Conservation (phyloP, 2,113 vertebrate genomes). For the Seriola rivoliana region DNA sequence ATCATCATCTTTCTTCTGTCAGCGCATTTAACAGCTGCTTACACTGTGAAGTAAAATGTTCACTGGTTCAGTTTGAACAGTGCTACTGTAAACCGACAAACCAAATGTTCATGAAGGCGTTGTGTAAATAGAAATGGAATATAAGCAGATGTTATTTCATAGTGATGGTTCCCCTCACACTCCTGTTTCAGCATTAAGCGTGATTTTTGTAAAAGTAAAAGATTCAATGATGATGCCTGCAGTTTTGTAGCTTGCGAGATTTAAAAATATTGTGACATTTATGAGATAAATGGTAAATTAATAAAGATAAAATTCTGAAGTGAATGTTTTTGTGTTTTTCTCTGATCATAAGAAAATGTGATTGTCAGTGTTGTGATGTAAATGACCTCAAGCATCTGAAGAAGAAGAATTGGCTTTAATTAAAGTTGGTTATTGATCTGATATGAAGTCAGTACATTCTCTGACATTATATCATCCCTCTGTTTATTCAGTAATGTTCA, state of each 20-base stretch:
- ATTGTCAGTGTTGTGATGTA: not conserved
- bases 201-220: constrained; percentile 52
- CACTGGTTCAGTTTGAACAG: constrained; percentile 23
- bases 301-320: constrained; percentile 39
- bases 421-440: not conserved
- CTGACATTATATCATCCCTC: too few relatives aligned
- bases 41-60: constrained; percentile 22
- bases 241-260: constrained; percentile 43
- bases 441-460: too few relatives aligned
- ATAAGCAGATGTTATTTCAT: constrained; percentile 13
- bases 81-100: constrained; percentile 28
- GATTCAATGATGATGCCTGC: constrained; percentile 29
- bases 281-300: constrained; percentile 44
- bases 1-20: not conserved
- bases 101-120: not conserved
- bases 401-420: not conserved
- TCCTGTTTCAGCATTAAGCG: constrained; percentile 30
- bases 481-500: too few relatives aligned
- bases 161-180: constrained; percentile 10
- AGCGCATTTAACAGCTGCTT: not conserved
- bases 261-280: constrained; percentile 30
- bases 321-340: constrained; percentile 19
- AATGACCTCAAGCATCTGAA: not conserved
- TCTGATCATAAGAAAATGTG: not conserved
- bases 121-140: constrained; percentile 34